Conservation (phyloP, 2,888 invertebrate genomes). For the Erannis defoliaria region DNA sequence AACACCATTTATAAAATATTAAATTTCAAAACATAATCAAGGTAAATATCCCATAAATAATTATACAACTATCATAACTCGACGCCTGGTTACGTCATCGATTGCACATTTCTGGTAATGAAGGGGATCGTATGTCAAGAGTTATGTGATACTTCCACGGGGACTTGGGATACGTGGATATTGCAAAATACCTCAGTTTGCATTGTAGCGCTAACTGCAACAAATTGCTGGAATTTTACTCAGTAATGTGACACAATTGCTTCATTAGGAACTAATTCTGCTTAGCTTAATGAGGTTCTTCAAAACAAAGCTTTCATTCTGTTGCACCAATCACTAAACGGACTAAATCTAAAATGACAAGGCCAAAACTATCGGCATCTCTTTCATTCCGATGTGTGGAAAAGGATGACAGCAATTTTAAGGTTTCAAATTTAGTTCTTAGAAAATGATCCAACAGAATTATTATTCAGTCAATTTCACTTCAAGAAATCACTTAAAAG, state of each 20-base stretch:
- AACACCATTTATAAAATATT: too few relatives aligned
- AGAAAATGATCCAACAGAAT: too few relatives aligned
- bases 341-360: not conserved
- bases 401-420: too few relatives aligned
- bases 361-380: not conserved
- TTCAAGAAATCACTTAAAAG: too few relatives aligned
- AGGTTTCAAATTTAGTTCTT: too few relatives aligned
- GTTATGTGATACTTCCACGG: not conserved
- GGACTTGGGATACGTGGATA: constrained; percentile 4
- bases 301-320: not conserved
- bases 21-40: too few relatives aligned
- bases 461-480: too few relatives aligned
- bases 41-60: too few relatives aligned
- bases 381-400: not conserved
- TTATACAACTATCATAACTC: too few relatives aligned
- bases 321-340: not conserved
- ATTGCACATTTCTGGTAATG: constrained; percentile 9
- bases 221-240: not conserved
- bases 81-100: not conserved
- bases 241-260: not conserved
- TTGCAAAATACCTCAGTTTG: not conserved
- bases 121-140: constrained; percentile 1
- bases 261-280: not conserved
- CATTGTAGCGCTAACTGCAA: not conserved
- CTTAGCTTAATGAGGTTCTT: not conserved